Evolutionary conservation across 2,888 invertebrate species (phyloP).

Genomic region (Kryphioiulus occultus): DNA sequence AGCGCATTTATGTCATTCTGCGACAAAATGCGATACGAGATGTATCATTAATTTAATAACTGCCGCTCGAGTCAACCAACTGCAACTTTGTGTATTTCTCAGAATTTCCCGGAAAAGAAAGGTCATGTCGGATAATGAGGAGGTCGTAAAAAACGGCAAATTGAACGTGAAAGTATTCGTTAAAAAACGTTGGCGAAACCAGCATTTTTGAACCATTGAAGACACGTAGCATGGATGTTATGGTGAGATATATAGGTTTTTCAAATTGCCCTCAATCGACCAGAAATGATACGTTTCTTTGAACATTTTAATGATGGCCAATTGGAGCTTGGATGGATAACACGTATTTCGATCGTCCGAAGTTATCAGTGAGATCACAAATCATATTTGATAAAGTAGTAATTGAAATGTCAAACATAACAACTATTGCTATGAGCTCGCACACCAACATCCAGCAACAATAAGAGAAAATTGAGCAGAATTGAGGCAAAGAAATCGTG

Average conservation of each 20-base stretch:
- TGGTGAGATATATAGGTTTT: not conserved
- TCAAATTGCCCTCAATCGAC: not conserved
- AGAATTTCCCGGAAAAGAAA: not conserved
- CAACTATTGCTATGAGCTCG: not conserved
- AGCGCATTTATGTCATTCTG: not conserved
- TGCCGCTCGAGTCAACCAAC: not conserved
- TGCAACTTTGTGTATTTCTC: constrained; percentile 22
- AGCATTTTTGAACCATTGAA: not conserved
- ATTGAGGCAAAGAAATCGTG: not conserved
- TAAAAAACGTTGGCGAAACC: not conserved
- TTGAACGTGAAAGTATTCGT: not conserved
- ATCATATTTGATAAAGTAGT: not conserved
- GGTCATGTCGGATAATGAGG: not conserved
- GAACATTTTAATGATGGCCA: not conserved
- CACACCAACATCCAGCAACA: not conserved
- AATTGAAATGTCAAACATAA: not conserved
- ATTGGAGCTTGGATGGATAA: not conserved
- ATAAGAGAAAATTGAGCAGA: not conserved
- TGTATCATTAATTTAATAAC: constrained; percentile 40
- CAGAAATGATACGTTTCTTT: not conserved
- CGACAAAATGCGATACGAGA: not conserved
- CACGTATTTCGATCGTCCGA: not conserved
- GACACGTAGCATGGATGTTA: not conserved
- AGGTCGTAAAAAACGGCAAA: not conserved
- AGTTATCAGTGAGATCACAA: not conserved